Percentiles rank a stretch among this genome's conserved stretches.
Evolutionary conservation across 2,113 vertebrate species (phyloP).

Genomic region (Misgurnus mizolepis): DNA sequence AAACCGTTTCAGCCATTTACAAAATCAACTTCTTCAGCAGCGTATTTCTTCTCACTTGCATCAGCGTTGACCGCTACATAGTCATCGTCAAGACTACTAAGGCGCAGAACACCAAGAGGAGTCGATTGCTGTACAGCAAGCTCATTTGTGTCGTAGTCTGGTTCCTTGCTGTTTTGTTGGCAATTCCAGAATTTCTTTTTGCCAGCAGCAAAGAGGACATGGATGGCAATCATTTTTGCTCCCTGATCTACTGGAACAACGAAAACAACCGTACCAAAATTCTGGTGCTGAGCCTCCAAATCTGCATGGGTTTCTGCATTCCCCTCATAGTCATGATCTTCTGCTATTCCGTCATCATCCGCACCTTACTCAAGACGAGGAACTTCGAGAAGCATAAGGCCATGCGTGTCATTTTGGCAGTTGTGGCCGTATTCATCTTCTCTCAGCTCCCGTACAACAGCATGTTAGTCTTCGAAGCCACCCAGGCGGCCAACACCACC

Average conservation of each 20-base stretch:
- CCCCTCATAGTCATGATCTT: conserved; percentile 81
- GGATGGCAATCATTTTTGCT: conserved; percentile 59
- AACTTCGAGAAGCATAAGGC: conserved; percentile 86
- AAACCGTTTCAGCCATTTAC: conserved; percentile 77
- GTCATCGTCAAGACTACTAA: conserved; percentile 76
- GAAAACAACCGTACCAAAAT: conserved; percentile 68
- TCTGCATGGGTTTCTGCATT: conserved; percentile 82
- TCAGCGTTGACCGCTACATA: conserved; percentile 86
- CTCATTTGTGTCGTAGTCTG: conserved; percentile 75
- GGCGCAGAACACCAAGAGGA: conserved; percentile 69
- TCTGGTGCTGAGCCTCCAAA: conserved; percentile 73
- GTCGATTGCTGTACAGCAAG: conserved; percentile 73
- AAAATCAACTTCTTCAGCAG: conserved; percentile 89
- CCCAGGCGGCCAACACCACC: conserved; percentile 60
- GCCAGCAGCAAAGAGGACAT: conserved; percentile 23
- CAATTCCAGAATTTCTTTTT: conserved; percentile 81
- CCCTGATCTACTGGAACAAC: conserved; percentile 65
- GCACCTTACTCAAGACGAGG: conserved; percentile 78
- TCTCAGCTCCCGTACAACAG: conserved; percentile 85
- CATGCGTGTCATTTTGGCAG: conserved; percentile 78
- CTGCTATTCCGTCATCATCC: conserved; percentile 82
- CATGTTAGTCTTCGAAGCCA: conserved; percentile 75
- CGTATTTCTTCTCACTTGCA: conserved; percentile 83
- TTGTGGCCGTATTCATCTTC: conserved; percentile 78
- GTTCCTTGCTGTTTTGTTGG: conserved; percentile 71